Base-by-base conservation (phyloP, 2,797 vertebrate species). In the Acestrorhynchus altus region DNA sequence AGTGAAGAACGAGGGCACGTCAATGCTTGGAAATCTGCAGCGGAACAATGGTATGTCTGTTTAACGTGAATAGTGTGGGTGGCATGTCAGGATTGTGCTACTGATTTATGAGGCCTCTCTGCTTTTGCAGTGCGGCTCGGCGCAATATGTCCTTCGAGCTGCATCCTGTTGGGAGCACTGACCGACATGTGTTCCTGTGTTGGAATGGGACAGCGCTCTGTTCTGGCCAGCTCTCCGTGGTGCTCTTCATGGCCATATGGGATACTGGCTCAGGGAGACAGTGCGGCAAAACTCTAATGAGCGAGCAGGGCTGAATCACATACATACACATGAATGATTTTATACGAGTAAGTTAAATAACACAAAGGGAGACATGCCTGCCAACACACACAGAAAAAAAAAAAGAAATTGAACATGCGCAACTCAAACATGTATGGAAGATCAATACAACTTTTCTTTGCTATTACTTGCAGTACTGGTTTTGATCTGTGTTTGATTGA, bases 201-300 rank as follows among this genome's bases (percentile, higher is more conserved):
- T 86, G 81, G 83, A 81, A 85, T 77, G 71, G 82, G 83, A 86
- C 70, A 78, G 78, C 60, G 61, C 74, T 66, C 68, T 65, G 83
- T 78, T 81, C 76, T 79, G 83, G 83, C 72, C 83, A 79, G 84
- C 78, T 90, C 85, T 84, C 86, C 74, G 69, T 83, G 86, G 86
- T 81, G 84, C 87, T 85, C 85, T 89, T 89, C 79, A 78, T 56
- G 86, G 87, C 90, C 89, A 90, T 92, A 90, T 88, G 90, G 82
- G 86, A 83, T 84, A 82, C 81, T 92, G 90, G 84, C 84, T 84
- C 72, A 11, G 79, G 40, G 77, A 88, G 86, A 89, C 44, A 77
- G 80, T 68, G 79, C 81, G 76, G 85, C 59, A 84, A 83, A 86
- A 65, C 84, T 83, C 85, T 88, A 87, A 86, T 88, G 88, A 88